Evolutionary conservation across 2,888 invertebrate species (phyloP).

Genomic region (Harpalus rufipes): DNA sequence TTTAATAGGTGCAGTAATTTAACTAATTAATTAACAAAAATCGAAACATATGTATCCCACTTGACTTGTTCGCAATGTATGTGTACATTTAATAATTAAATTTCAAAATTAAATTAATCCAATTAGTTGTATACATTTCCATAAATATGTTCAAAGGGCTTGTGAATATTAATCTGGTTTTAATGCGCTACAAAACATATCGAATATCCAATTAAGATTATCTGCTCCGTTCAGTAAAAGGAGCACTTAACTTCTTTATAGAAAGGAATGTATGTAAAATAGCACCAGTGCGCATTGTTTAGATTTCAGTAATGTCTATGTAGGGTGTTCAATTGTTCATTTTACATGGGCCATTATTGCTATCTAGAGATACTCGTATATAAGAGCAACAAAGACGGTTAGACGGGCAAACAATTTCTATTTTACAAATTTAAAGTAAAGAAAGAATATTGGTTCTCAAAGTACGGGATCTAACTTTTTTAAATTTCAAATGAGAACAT

Average conservation of each 20-base stretch:
- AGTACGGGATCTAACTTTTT: too few species aligned
- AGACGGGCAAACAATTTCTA: too few species aligned
- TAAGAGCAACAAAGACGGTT: too few species aligned
- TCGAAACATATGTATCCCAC: not conserved
- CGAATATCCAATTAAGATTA: slow-evolving; percentile 6
- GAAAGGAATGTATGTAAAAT: too few species aligned
- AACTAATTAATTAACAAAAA: slow-evolving; percentile 1
- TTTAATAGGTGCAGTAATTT: not conserved
- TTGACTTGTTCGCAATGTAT: not conserved
- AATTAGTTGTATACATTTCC: not conserved
- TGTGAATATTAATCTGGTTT: not conserved
- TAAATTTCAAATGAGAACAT: too few species aligned
- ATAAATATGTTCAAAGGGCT: not conserved
- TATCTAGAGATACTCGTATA: too few species aligned
- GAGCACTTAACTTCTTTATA: not conserved
- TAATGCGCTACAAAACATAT: not conserved
- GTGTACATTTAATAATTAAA: not conserved
- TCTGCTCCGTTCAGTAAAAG: not conserved
- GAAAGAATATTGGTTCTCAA: too few species aligned
- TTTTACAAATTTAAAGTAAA: too few species aligned
- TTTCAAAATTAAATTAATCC: not conserved
- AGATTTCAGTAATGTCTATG: too few species aligned
- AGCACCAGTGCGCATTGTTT: too few species aligned
- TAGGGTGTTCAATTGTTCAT: too few species aligned
- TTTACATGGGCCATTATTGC: too few species aligned